phyloP scores from a whole-genome alignment of 92 coral and sea anemone species.

The Zoanthus sociatus region DNA sequence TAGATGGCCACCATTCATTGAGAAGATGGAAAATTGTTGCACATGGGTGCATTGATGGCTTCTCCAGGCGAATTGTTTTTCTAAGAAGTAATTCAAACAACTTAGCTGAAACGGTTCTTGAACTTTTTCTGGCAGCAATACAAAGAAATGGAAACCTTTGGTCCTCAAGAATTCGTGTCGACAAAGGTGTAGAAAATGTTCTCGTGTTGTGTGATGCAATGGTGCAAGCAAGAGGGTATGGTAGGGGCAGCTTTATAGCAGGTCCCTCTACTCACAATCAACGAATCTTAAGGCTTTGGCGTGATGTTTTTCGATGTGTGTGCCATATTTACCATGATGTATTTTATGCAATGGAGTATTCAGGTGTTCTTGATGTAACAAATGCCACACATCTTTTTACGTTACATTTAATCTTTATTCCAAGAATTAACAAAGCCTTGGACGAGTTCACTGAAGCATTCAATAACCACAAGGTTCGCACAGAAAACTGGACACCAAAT shows the following conservation, averaged over 20 bases:
- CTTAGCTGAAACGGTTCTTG: constrained; percentile 50
- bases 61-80: constrained; percentile 48
- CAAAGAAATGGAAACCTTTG: constrained; percentile 60
- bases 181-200: constrained; percentile 76
- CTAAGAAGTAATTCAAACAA: constrained; percentile 21
- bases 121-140: constrained; percentile 63
- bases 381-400: constrained; percentile 47
- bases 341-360: constrained; percentile 65
- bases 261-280: constrained; percentile 78
- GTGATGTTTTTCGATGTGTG: constrained; percentile 57
- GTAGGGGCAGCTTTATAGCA: constrained; percentile 73
- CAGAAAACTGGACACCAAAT: constrained; percentile 58
- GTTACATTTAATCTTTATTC: constrained; percentile 51
- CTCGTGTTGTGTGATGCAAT: constrained; percentile 72
- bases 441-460: constrained; percentile 46
- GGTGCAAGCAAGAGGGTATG: constrained; percentile 73
- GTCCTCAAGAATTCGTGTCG: constrained; percentile 77
- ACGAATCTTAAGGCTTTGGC: constrained; percentile 57
- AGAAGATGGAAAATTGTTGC: constrained; percentile 49
- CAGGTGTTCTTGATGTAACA: constrained; percentile 43
- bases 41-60: constrained; percentile 62
- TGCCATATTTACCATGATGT: constrained; percentile 61
- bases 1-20: constrained; percentile 64
- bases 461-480: constrained; percentile 50
- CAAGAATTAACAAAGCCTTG: constrained; percentile 58